Evolutionary conservation across 2,113 vertebrate species (phyloP), one percentile per base, ranked within the genome.

Genomic region (Telmatochromis bifrenatus): DNA sequence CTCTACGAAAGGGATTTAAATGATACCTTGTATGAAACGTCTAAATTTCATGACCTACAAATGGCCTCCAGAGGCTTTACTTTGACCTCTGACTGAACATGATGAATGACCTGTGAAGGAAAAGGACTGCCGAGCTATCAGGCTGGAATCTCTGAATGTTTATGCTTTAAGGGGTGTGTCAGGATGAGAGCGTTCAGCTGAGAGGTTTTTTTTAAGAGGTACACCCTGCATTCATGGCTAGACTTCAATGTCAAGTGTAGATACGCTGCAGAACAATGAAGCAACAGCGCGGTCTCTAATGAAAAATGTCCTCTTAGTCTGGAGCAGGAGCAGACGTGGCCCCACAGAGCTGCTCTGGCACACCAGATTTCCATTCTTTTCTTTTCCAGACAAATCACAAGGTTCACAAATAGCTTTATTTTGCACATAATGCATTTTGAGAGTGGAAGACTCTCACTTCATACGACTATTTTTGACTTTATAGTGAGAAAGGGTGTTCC

Each of bases 401-500:
- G 17, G 47, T 84, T 90, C 85, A 80, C 91, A 93, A 95, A 96
- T 92, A 92, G 88, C 88, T 83, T 84, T 85, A 88, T 84, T 91
- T 87, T 89, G 90, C 85, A 86, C 84, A 79, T 86, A 88, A 92
- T 88, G 83, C 60, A 90, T 94, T 94, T 94, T 93, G 94, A 92
- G 93, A 94, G 90, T 88, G 58, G 77, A 88, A 79, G 82, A 91
- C 93, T 93, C 85, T 93, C 93, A 93, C 85, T 90, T 93, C 79
- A 84, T 95, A 26, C 31, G 62, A 83, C 88, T 91, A 88, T 94
- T 92, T 95, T 93, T 86, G 62, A 91, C 91, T 95, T 96, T 94
- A 93, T 89, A 90, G 91, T 86, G 87, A 92, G 89, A 93, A 91
- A 92, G 92, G 91, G 93, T 92, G 94, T 95, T 96, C 73, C 94